Base-by-base conservation (phyloP, 2,113 vertebrate species). In the Oceanodroma tethys region DNA sequence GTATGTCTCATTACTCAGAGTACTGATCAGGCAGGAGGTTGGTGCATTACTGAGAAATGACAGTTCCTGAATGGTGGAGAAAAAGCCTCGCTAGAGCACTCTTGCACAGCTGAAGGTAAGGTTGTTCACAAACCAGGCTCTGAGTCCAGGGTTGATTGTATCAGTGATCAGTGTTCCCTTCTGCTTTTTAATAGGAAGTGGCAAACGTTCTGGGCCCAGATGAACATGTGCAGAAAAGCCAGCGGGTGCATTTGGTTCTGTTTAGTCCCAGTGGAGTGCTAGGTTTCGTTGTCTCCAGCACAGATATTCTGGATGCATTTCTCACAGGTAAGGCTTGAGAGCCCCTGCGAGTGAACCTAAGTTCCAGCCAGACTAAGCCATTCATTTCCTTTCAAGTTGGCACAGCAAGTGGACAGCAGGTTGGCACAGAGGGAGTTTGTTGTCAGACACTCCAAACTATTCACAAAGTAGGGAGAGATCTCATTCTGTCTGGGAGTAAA, bases 181-280 rank as follows among this genome's bases (percentile, higher is more conserved):
- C 34, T 94, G 27, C 84, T 93, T 68, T 80, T 26, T n/a, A 67
- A 67, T 60, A 99, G 99, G 98, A 98, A 76, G 38, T 99, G 70
- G 36, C 72, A 4, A 97, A 98, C 2, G 93, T 99, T 71, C 97
- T 99, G 93, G 99, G 99, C 43, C 99, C 99, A 53, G 99, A 99
- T 60, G 95, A 97, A 19, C 98, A 98, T 3, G 40, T 98, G 70
- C 96, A 94, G 81, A 96, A 92, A 67, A 98, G 98, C 56, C 96
- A 98, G 71, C 97, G 96, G 66, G 98, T 98, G 71, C 98, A 99
- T 78, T 97, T 99, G 67, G 97, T 99, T 48, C 98, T 99, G 26
- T 99, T 99, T 94, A 97, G 97, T 20, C 93, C 98, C 34, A 86
- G 86, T 1, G 99, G 99, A 26, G 97, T 99, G 50, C 99, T 99